Conservation (phyloP, 2,113 vertebrate genomes). For the Lepus americanus region DNA sequence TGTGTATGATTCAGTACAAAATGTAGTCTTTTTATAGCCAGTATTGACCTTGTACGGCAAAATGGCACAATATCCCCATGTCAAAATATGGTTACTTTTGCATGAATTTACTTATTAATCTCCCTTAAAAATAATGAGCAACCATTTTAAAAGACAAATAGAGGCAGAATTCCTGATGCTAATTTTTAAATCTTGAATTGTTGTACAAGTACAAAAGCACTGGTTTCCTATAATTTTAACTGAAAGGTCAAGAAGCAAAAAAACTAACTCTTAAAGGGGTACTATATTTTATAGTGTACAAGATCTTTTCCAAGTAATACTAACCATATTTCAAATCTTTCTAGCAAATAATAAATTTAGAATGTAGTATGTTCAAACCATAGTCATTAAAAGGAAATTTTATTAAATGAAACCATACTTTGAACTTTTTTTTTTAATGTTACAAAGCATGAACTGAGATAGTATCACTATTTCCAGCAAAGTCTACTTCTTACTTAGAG, state of each 20-base stretch:
- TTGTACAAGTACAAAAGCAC: neutral
- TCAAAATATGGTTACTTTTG: neutral
- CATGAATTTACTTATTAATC: neutral
- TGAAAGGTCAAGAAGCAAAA: slow-evolving; percentile 20
- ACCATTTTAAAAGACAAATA: neutral
- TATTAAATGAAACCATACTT: neutral
- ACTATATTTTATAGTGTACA: neutral
- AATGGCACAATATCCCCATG: neutral
- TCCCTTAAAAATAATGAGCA: neutral
- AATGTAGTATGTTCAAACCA: neutral
- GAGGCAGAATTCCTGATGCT: neutral
- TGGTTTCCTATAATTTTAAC: slow-evolving; percentile 42
- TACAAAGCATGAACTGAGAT: slow-evolving; percentile 18
- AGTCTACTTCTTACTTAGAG: slow-evolving; percentile 55
- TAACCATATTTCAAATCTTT: neutral
- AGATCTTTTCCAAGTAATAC: neutral
- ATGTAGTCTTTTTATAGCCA: neutral
- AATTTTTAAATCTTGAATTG: neutral
- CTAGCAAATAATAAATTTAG: slow-evolving; percentile 25
- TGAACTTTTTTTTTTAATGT: slow-evolving; percentile 10
- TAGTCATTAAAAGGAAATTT: slow-evolving; percentile 28
- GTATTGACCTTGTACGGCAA: neutral
- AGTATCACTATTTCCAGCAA: slow-evolving; percentile 8
- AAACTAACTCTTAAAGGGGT: neutral
- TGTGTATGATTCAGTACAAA: neutral